These are phyloP conservation scores for Microdon myrmicae DNA, from an alignment of 2,888 invertebrate genomes.

Conservation along the genomic window DNA sequence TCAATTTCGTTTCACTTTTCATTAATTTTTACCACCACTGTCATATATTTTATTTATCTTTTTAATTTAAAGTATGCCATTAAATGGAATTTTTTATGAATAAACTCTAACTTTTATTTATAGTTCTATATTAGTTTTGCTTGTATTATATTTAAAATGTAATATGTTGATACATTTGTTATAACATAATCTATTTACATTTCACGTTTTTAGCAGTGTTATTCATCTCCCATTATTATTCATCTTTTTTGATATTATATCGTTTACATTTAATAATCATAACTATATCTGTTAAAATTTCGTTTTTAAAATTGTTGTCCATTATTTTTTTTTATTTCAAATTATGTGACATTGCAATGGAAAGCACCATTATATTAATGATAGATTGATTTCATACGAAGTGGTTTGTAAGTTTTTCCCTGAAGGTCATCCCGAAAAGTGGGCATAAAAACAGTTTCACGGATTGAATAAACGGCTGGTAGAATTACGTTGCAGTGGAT, in stretches of 20 bases:
- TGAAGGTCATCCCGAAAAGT: no score
- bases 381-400: no score
- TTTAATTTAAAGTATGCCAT: conserved; percentile 1
- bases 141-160: conserved; percentile 18
- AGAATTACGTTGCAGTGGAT: no score
- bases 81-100: background rate
- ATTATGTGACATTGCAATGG: conserved; percentile 2
- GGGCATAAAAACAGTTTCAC: no score
- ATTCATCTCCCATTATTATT: background rate
- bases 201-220: no score
- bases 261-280: conserved; percentile 17
- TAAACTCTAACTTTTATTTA: conserved; percentile 8
- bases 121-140: conserved; percentile 11
- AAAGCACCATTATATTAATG: conserved; percentile 3
- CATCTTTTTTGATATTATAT: background rate
- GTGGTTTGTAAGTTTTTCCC: no score
- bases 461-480: no score
- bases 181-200: no score
- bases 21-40: background rate
- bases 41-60: background rate
- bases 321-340: background rate
- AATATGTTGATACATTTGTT: no score
- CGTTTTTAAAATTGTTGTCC: background rate
- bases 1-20: conserved; percentile 54
- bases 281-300: background rate